Conservation (phyloP, 2,113 vertebrate genomes). For the Steatornis caripensis region DNA sequence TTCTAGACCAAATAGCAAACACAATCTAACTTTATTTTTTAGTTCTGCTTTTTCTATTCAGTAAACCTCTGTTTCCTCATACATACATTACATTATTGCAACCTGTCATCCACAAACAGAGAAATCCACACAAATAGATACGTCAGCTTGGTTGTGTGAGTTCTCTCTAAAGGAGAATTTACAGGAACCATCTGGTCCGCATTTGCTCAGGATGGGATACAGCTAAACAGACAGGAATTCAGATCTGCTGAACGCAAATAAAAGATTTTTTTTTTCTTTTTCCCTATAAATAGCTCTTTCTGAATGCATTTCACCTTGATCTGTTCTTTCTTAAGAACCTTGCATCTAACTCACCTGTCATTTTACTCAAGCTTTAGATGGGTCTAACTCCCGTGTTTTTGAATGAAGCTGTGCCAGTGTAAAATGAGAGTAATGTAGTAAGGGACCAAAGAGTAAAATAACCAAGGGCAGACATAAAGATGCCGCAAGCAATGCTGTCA, state of each 20-base stretch:
- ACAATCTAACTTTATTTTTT: not conserved
- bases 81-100: not conserved
- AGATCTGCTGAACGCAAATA: not conserved
- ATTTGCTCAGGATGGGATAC: slow-evolving; percentile 31
- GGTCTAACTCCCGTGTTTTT: not conserved
- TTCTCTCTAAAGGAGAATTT: slow-evolving; percentile 37
- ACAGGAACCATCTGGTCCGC: slow-evolving; percentile 49
- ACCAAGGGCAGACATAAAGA: slow-evolving; percentile 10
- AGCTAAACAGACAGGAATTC: slow-evolving; percentile 16
- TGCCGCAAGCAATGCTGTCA: not conserved
- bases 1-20: not conserved
- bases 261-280: not conserved
- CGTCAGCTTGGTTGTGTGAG: slow-evolving; percentile 24
- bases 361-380: slow-evolving; percentile 18
- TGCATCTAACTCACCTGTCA: not conserved
- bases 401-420: slow-evolving; percentile 1
- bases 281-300: not conserved
- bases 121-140: slow-evolving; percentile 31
- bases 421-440: slow-evolving; percentile 7
- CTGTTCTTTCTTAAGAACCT: not conserved
- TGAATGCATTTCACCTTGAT: slow-evolving; percentile 13
- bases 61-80: not conserved
- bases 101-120: slow-evolving; percentile 14
- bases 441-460: not conserved
- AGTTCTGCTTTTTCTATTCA: not conserved